Percentiles rank a stretch among this genome's conserved stretches.
Evolutionary conservation across 2,797 vertebrate genomes (phyloP).

Genomic region (Pygocentrus nattereri): DNA sequence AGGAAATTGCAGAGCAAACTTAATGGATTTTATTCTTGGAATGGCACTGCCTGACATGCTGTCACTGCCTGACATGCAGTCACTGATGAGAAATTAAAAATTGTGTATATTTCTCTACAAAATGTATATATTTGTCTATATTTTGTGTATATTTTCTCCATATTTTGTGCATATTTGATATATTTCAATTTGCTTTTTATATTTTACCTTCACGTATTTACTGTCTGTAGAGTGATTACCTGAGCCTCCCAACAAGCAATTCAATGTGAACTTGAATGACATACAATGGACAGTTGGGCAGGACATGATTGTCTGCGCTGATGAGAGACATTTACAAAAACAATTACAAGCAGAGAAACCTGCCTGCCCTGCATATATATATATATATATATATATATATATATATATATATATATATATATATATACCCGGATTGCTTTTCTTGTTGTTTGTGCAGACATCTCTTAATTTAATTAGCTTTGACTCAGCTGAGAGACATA

Average conservation of each 20-base stretch:
- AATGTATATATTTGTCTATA: no score
- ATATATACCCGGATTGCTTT: no score
- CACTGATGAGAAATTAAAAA: neutral
- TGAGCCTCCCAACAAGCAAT: no score
- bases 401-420: no score
- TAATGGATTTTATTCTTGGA: neutral
- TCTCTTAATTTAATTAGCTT: constrained; percentile 57
- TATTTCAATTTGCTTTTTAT: no score
- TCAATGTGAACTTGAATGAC: no score
- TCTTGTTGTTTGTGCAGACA: constrained; percentile 32
- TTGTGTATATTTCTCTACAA: no score
- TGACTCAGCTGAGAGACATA: constrained; percentile 55
- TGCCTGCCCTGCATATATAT: neutral
- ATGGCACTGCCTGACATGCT: constrained; percentile 4
- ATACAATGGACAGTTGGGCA: neutral
- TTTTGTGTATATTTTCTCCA: no score
- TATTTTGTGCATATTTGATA: no score
- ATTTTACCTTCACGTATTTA: no score
- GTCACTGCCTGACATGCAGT: neutral
- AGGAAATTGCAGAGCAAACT: neutral
- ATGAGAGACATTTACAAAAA: neutral
- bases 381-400: no score
- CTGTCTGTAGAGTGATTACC: no score
- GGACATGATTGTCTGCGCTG: neutral
- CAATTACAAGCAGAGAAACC: neutral